A percentile compares a stretch with the other conserved stretches of the same genome.
These are phyloP conservation scores for Apamea sordens DNA, from an alignment of 2,888 invertebrate genomes.

Conservation along the genomic window DNA sequence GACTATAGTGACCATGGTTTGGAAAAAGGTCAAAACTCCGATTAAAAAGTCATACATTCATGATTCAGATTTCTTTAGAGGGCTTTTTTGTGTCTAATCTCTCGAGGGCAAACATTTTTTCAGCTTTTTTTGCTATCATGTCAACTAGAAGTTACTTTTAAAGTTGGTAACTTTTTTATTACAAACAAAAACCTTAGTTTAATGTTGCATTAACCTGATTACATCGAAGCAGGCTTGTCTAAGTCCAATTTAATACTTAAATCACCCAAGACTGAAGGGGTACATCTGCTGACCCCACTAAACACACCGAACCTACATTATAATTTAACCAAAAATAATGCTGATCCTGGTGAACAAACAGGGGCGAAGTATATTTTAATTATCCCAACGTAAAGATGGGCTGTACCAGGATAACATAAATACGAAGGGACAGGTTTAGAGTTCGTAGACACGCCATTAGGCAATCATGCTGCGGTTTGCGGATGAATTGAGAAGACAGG, in stretches of 20 bases:
- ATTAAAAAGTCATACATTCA: background rate
- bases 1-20: too few species aligned
- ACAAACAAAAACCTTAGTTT: background rate
- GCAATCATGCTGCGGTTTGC: conserved; percentile 44
- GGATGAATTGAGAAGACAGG: conserved; percentile 31
- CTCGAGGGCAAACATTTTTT: background rate
- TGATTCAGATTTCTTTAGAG: background rate
- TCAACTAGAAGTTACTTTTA: background rate
- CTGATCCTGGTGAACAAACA: conserved; percentile 31
- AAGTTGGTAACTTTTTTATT: background rate
- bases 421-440: conserved; percentile 44
- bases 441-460: conserved; percentile 49
- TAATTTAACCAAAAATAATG: conserved; percentile 53
- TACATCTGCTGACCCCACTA: background rate
- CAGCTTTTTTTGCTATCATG: background rate
- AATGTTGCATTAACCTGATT: background rate
- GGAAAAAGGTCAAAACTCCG: background rate
- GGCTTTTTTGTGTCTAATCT: background rate
- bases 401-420: conserved; percentile 51
- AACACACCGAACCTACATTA: conserved; percentile 30
- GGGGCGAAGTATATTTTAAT: conserved; percentile 47
- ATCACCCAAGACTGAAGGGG: background rate
- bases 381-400: conserved; percentile 21
- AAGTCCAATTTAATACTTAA: background rate
- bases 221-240: background rate